Base-by-base conservation (phyloP, 2,797 vertebrate species). In the Coilia nasus region DNA sequence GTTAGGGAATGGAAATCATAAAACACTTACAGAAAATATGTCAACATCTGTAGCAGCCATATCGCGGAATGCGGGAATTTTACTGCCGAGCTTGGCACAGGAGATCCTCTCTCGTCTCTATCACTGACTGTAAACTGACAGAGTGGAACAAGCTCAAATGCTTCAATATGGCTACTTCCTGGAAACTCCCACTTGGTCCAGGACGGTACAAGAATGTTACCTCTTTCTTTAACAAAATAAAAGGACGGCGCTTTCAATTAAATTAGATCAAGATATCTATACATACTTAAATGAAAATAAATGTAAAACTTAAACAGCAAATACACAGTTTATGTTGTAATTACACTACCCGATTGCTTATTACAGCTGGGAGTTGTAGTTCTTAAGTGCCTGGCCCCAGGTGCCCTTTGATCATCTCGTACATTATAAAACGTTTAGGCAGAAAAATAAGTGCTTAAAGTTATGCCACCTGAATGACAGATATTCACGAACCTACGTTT, bases 91-190 rank as follows among this genome's bases (percentile, higher is more conserved):
- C 87, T 87, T 88, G 90, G 91, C 90, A 91, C 91, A 92, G 88
- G 90, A 93, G 93, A 92, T 89, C 92, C 88, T 91, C 93, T 83
- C 82, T 85, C 75, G 81, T 92, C 91, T 92, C 91, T 92, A 78
- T 88, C 91, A 89, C 87, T 88, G 85, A 75, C 91, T 91, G 84
- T 87, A 90, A 89, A 88, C 89, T 89, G 94, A 93, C 94, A 93
- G 90, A 88, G 89, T 89, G 89, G 4, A 14, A 9, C 89, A 85
- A 89, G 92, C 92, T 92, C 87, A 92, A 91, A 93, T 91, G 91
- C 92, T 95, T 93, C 95, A 97, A 97, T 95, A 97, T 97, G 97
- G 97, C 96, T 92, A 92, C 96, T 95, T 95, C 95, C 95, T 93
- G 93, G 95, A 93, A 94, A 95, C 95, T 96, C 96, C 96, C 95